Conservation (phyloP, 2,797 vertebrate genomes). For the Pangasius larnaudii region DNA sequence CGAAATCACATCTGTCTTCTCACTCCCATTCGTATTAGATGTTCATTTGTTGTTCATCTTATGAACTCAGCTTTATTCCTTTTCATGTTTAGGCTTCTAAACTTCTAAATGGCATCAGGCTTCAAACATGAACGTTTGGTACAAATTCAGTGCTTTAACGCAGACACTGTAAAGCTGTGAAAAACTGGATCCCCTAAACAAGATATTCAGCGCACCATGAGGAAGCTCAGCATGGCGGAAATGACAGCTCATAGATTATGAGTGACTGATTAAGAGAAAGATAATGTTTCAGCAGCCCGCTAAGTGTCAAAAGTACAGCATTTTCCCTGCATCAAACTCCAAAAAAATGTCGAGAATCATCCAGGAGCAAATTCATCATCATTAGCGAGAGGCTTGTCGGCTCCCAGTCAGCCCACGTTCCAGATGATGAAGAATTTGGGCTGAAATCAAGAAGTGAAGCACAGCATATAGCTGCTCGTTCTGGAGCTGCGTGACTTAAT, state of each 20-base stretch:
- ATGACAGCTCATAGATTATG: constrained; percentile 74
- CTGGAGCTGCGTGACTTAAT: constrained; percentile 13
- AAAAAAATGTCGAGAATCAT: constrained; percentile 31
- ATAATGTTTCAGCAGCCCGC: constrained; percentile 70
- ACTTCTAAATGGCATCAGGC: neutral
- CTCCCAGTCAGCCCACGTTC: constrained; percentile 31
- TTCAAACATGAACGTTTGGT: neutral
- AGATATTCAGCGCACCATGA: constrained; percentile 20
- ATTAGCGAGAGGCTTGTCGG: constrained; percentile 46
- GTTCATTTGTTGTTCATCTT: neutral
- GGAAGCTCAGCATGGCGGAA: constrained; percentile 72
- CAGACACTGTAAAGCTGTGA: neutral
- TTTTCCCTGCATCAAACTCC: constrained; percentile 37
- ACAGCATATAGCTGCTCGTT: neutral
- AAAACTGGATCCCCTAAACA: constrained; percentile 11
- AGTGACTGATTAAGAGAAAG: constrained; percentile 72
- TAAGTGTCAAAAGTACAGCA: constrained; percentile 29
- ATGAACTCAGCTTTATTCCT: neutral
- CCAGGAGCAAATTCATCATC: constrained; percentile 53
- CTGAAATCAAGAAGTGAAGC: constrained; percentile 24
- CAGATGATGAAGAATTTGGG: constrained; percentile 43
- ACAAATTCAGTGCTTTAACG: neutral
- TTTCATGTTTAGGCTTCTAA: neutral
- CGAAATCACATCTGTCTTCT: neutral
- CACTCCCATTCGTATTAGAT: neutral